Evolutionary conservation across 2,888 invertebrate species (phyloP), one percentile per base, ranked within the genome.

Genomic region (Drosophila setosimentum): DNA sequence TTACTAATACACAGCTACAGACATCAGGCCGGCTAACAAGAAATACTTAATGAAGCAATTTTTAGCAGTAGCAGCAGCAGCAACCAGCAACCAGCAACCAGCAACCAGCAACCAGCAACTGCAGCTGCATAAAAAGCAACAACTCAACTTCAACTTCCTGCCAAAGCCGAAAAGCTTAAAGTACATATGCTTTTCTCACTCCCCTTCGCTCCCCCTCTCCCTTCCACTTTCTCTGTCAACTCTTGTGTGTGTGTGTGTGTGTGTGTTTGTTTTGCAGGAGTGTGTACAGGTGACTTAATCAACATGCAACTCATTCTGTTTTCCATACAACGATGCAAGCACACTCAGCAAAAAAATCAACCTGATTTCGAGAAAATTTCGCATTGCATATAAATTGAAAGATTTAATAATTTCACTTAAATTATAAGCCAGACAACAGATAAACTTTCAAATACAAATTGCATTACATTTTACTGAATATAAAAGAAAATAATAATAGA

Each of bases 31-130:
- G 73, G 74, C 74, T 77, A 90, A 87, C 87, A 87, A 87, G 87
- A 89, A 87, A 85, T 90, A 91, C 90, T 87, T 87, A 87, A 87
- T 91, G 87, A 87, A 87, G 87, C 87, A 80, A 87, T 91, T 89
- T 90, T 90, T 91, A 85, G 80, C 51, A 64, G 62, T 54, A 67
- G 32, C 67, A 61, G 48, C 65, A 71, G 40, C 51, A 64, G 27
- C 62, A 57, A 33, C 58, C 66, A 65, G 63, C 68, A 50, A 55
- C 67, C 65, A 53, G 51, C 65, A 77, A 51, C 58, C 48, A 64
- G 37, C 54, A 63, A 30, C 58, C 66, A 65, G 63, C 68, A 50
- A 55, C 67, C 65, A 53, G 51, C 65, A 77, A 51, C 58, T 50
- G 70, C 72, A 81, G 78, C 72, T 76, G 87, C 79, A 84, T 85